Conservation (phyloP, 1,140 invertebrate genomes). For the Neodiprion virginianus region DNA sequence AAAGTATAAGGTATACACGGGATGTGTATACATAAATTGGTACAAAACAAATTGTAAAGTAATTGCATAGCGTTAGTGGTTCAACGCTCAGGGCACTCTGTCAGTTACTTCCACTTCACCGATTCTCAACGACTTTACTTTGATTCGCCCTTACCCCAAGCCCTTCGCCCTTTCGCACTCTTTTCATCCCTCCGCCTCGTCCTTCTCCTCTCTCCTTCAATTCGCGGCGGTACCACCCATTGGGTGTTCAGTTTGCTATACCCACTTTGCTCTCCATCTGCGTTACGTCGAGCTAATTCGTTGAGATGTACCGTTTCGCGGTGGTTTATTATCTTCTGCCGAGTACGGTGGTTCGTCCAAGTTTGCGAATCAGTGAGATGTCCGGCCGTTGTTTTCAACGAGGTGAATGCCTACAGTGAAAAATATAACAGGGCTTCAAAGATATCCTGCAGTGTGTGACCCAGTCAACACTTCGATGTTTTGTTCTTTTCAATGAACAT, state of each 20-base stretch:
- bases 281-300: constrained; percentile 62
- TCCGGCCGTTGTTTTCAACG: too few relatives aligned
- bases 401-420: too few relatives aligned
- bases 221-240: constrained; percentile 11
- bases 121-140: constrained; percentile 61
- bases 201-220: constrained; percentile 23
- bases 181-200: not conserved
- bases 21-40: not conserved
- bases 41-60: constrained; percentile 61
- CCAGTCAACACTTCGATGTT: too few relatives aligned
- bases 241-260: constrained; percentile 18
- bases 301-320: constrained; percentile 60
- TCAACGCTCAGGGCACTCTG: constrained; percentile 53
- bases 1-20: too few relatives aligned
- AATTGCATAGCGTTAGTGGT: constrained; percentile 63
- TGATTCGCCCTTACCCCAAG: constrained; percentile 43
- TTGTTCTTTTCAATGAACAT: too few relatives aligned
- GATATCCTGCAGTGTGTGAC: too few relatives aligned
- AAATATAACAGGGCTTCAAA: too few relatives aligned
- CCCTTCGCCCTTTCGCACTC: constrained; percentile 25
- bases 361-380: not conserved
- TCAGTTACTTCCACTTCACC: constrained; percentile 61
- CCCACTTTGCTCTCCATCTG: constrained; percentile 54
- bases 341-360: not conserved
- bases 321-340: constrained; percentile 49